Evolutionary conservation across 1,140 invertebrate species (phyloP).

Genomic region (Psilanteris sp.): DNA sequence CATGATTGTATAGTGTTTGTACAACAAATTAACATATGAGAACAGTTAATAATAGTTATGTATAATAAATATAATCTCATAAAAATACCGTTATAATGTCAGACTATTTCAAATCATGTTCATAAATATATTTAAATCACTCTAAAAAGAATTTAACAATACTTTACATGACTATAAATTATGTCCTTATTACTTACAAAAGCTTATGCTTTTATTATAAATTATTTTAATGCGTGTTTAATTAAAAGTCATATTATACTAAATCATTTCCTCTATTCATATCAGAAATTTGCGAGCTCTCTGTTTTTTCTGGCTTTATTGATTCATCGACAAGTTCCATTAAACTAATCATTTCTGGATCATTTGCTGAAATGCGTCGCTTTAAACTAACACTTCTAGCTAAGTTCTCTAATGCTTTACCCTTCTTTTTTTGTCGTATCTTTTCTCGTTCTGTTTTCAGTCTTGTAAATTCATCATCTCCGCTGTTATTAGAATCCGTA

Average conservation of each 20-base stretch:
- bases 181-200: too few relatives aligned
- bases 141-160: too few relatives aligned
- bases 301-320: not conserved
- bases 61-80: too few relatives aligned
- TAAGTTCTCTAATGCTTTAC: conserved; percentile 77
- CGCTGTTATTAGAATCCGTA: conserved; percentile 15
- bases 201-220: too few relatives aligned
- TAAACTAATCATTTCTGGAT: conserved; percentile 26
- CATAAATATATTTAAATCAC: too few relatives aligned
- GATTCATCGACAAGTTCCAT: conserved; percentile 25
- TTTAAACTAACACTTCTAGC: conserved; percentile 76
- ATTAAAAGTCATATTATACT: not conserved
- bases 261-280: conserved; percentile 3
- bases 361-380: conserved; percentile 8
- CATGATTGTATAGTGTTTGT: too few relatives aligned
- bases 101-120: too few relatives aligned
- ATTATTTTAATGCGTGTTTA: too few relatives aligned
- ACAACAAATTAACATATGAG: too few relatives aligned
- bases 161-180: too few relatives aligned
- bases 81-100: too few relatives aligned
- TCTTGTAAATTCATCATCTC: conserved; percentile 80
- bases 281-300: not conserved
- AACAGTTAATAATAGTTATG: too few relatives aligned
- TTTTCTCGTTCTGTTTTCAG: conserved; percentile 79
- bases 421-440: conserved; percentile 67